Evolutionary conservation across 2,113 vertebrate species (phyloP), one percentile per base, ranked within the genome.

Genomic region (Serilophus lunatus): DNA sequence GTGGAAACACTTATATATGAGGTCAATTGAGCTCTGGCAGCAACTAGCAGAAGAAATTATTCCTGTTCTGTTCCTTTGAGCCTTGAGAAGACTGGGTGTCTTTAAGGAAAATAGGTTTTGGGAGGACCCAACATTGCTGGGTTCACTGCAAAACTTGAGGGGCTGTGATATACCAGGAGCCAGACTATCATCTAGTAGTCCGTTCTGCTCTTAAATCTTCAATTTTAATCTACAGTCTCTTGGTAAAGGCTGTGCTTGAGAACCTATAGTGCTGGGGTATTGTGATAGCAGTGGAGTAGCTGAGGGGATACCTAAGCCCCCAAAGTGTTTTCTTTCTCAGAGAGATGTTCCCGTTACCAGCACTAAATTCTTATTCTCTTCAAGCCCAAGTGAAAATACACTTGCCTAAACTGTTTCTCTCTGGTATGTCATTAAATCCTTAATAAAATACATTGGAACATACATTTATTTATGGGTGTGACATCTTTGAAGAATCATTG

Each of bases 1-100:
- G 72, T 91, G 72, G 64, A 88, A 91, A 94, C 69, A 70, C 69
- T 95, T 89, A 93, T 63, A 93, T 93, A 91, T 66, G 60, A 93
- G 69, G 83, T 92, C 5, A 26, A 81, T 86, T 91, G 72, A 75
- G 79, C 82, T 88, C 59, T 92, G 86, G 66, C 68, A 94, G 64
- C 63, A 88, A 75, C 83, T 81, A 87, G 64, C 44, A 95, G 47
- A 88, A 92, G 57, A 83, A 94, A 93, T 82, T 86, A 40, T 79
- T 65, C 77, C 36, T 71, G 11, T 72, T 91, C 49, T 13, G 3
- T 57, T 92, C 36, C 57, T 93, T 22, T 78, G 53, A 94, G 69
- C 77, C 38, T 91, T 66, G 36, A 75, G 65, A 92, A 83, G 69
- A 68, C 88, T 71, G 47, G 24, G 60, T 93, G 40, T 86, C 54